Conservation (phyloP, 2,113 vertebrate species). For the Seriola dumerili region DNA sequence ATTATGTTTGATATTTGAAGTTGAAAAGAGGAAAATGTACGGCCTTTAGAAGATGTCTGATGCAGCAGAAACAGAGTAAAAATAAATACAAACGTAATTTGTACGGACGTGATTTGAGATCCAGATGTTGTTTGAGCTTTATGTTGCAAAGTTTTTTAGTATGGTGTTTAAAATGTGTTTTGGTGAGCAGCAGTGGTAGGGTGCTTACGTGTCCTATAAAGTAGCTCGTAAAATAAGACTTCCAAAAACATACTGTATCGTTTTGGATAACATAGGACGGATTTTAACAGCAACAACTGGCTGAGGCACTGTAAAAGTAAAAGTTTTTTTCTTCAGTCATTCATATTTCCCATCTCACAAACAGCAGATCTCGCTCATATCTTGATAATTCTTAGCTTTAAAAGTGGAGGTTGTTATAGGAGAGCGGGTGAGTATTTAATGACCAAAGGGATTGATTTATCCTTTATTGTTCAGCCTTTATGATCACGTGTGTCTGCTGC, state of each 20-base stretch:
- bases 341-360: slow-evolving; percentile 37
- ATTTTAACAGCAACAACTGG: slow-evolving; percentile 32
- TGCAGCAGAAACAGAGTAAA: neutral
- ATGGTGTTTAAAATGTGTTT: slow-evolving; percentile 64
- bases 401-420: slow-evolving; percentile 93
- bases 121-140: neutral
- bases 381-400: slow-evolving; percentile 87
- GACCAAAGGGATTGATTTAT: slow-evolving; percentile 98
- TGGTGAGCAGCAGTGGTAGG: slow-evolving; percentile 63
- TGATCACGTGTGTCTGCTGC: slow-evolving; percentile 88
- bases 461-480: slow-evolving; percentile 96
- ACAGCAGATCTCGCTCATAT: slow-evolving; percentile 66
- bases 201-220: slow-evolving; percentile 82
- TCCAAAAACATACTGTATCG: slow-evolving; percentile 68
- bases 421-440: slow-evolving; percentile 95
- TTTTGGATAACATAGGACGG: slow-evolving; percentile 48
- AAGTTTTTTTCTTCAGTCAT: neutral
- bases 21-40: neutral
- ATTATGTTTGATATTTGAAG: neutral
- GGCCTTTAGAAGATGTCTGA: neutral
- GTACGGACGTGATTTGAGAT: slow-evolving; percentile 17
- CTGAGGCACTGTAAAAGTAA: neutral
- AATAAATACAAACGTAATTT: neutral
- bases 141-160: slow-evolving; percentile 46
- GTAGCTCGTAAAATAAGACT: slow-evolving; percentile 76